Evolutionary conservation across 2,888 invertebrate genomes (phyloP), one percentile per base, ranked within the genome.

Genomic region (Helleia helle): DNA sequence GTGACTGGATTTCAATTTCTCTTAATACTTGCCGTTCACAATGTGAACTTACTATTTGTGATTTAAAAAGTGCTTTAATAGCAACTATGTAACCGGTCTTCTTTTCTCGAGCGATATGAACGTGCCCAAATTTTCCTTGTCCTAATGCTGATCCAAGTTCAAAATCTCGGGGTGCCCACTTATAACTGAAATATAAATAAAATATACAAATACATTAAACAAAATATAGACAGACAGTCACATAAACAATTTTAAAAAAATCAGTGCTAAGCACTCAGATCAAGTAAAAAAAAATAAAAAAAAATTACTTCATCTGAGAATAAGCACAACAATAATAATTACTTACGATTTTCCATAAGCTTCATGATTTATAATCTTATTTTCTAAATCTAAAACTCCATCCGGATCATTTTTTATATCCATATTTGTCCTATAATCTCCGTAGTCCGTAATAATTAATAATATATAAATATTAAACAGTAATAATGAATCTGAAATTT

Each of bases 1-100:
- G 91, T 0, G 92, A 91, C 63, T 97, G 96, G 54, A 97, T 97
- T 84, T 97, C 97, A 55, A 97, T 95, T 80, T 97, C 97, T 49
- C 97, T 77, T 52, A 94, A 65, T 0, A 96, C 89, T 71, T 97
- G 96, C 48, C 93, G 89, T 62, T 97, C 95, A 36, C 93, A 87
- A 70, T 87, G 75, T 50, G 91, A 87, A 68, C 91, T 89, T 11
- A 88, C 84, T 11, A 97, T 85, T 70, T 97, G 95, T 1, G 89
- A 89, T 68, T 97, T 97, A 64, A 92, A 91, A 44, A 96, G 73
- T 0, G 93, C 89, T 76, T 95, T 93, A 55, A 94, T 87, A 1
- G 94, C 94, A 3, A 93, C 90, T 50, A 93, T 71, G 52, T 88
- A 93, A 28, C 93, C 89, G n/a, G 91, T 91, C 54, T 87, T 87